Conservation (phyloP, 64 coral and sea anemone genomes). For the Montipora sp. region DNA sequence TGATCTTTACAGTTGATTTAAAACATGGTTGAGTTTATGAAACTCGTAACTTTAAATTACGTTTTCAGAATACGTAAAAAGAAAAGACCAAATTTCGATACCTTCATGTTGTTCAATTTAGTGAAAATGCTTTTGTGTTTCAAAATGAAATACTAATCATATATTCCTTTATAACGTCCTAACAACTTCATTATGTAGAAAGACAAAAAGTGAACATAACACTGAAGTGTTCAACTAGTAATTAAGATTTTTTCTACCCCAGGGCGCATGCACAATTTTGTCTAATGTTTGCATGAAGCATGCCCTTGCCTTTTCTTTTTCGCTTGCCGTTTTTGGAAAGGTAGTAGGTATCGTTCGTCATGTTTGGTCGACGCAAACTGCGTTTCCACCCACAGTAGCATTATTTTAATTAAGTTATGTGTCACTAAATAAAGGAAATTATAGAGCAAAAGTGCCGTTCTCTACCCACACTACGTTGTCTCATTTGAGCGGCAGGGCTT, state of each 20-base stretch:
- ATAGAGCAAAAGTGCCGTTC: conserved; percentile 5
- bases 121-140: neutral
- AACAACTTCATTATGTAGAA: conserved; percentile 16
- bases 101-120: neutral
- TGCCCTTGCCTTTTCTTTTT: too few relatives aligned
- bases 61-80: neutral
- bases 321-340: too few relatives aligned
- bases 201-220: conserved; percentile 17
- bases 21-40: neutral
- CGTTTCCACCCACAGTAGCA: neutral
- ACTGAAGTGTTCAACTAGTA: conserved; percentile 11
- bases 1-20: conserved; percentile 18
- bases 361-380: neutral
- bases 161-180: conserved; percentile 22
- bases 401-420: conserved; percentile 23
- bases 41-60: neutral
- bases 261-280: too few relatives aligned
- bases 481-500: conserved; percentile 1
- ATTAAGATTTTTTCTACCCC: neutral
- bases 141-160: conserved; percentile 20
- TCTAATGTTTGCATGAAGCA: too few relatives aligned
- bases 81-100: neutral
- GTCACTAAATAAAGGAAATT: neutral
- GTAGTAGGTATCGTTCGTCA: too few relatives aligned
- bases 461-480: neutral